Percentiles rank a stretch among this genome's conserved stretches.
phyloP scores from a whole-genome alignment of 2,113 vertebrate species.

The Donacobius atricapilla region DNA sequence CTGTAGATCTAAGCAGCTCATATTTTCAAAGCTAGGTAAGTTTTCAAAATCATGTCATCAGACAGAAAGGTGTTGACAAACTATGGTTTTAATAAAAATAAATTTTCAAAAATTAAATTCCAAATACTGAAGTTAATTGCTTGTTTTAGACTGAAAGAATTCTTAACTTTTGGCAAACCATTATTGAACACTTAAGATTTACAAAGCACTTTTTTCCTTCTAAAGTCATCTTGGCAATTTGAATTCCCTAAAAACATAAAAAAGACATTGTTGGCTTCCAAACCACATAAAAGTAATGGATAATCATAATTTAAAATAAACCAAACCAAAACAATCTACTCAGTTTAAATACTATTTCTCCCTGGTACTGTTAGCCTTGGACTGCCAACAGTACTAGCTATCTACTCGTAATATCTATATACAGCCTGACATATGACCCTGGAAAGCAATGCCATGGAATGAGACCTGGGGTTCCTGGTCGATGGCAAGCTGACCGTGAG shows the following conservation, averaged over 20 bases:
- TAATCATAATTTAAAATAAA: neutral
- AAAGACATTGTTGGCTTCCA: neutral
- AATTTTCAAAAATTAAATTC: neutral
- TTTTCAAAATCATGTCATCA: neutral
- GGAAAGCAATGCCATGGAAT: neutral
- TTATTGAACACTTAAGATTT: neutral
- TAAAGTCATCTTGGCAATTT: neutral
- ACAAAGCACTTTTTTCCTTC: neutral
- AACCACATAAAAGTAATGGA: neutral
- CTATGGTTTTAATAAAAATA: neutral
- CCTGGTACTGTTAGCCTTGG: neutral
- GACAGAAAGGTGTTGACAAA: neutral
- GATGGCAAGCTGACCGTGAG: rapidly evolving
- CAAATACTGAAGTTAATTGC: neutral
- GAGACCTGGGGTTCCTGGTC: rapidly evolving
- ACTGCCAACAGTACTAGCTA: neutral
- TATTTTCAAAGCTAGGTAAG: neutral
- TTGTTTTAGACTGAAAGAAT: neutral
- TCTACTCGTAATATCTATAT: neutral
- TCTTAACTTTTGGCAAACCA: neutral
- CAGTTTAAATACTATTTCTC: neutral
- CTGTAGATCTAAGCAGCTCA: neutral
- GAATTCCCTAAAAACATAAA: neutral
- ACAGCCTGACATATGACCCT: neutral
- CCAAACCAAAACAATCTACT: neutral